These are phyloP conservation scores for Pyrrhosoma nymphula DNA, from an alignment of 2,888 invertebrate genomes.

Conservation along the genomic window DNA sequence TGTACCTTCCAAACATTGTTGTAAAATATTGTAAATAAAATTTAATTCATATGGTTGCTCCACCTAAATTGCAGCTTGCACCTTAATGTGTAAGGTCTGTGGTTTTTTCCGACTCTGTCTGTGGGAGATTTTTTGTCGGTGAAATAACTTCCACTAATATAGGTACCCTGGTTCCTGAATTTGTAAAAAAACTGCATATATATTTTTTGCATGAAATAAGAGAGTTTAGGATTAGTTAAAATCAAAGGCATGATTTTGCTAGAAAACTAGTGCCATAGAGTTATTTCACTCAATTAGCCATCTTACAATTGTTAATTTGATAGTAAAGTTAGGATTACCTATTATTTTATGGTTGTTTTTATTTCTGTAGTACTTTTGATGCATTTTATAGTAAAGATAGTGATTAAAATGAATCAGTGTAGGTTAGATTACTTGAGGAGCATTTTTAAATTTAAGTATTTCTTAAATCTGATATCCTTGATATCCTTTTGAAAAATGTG, in stretches of 20 bases:
- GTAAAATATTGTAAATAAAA: too few species aligned
- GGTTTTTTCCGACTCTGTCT: too few species aligned
- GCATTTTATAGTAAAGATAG: neutral
- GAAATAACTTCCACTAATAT: too few species aligned
- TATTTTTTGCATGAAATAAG: neutral
- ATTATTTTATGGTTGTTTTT: neutral
- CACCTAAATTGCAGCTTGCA: too few species aligned
- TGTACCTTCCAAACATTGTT: too few species aligned
- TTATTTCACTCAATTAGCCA: neutral
- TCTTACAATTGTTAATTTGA: neutral
- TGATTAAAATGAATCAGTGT: neutral
- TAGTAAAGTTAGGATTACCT: neutral
- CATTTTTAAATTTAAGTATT: neutral
- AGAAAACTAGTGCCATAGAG: neutral
- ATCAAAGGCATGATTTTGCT: neutral
- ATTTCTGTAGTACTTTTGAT: neutral
- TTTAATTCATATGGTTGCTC: too few species aligned
- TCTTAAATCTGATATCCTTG: too few species aligned
- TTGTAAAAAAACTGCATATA: neutral
- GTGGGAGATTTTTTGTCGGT: too few species aligned
- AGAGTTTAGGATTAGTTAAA: neutral
- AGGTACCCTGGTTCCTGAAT: neutral
- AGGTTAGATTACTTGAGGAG: neutral
- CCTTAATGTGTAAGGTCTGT: too few species aligned
- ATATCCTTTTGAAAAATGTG: too few species aligned